Evolutionary conservation across 2,888 invertebrate genomes (phyloP).

Genomic region (Netelia melanura): DNA sequence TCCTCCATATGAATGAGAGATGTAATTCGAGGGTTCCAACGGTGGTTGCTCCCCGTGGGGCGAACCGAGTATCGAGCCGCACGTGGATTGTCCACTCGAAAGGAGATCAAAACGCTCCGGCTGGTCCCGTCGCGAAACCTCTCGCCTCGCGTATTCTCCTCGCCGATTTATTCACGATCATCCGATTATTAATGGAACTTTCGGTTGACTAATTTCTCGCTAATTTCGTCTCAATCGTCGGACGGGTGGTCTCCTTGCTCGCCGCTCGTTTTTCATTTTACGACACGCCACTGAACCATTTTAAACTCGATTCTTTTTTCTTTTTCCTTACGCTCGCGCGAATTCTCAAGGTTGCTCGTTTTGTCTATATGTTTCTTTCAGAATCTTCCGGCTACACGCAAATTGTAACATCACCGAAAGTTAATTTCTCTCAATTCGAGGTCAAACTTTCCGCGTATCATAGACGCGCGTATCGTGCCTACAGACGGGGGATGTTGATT

Average conservation of each 20-base stretch:
- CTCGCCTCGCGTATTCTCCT: background rate
- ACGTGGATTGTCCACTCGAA: background rate
- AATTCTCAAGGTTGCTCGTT: background rate
- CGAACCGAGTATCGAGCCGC: background rate
- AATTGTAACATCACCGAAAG: background rate
- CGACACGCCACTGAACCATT: background rate
- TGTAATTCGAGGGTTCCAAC: no score
- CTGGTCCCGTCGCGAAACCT: slow-evolving; percentile 2
- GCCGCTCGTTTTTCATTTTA: slow-evolving; percentile 44
- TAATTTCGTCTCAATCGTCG: slow-evolving; percentile 54
- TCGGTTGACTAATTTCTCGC: slow-evolving; percentile 51
- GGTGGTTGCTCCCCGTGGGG: background rate
- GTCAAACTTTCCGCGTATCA: background rate
- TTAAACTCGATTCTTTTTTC: background rate
- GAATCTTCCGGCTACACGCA: background rate
- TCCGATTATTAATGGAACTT: slow-evolving; percentile 56
- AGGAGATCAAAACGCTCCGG: slow-evolving; percentile 43
- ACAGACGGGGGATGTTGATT: slow-evolving; percentile 6
- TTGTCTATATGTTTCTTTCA: background rate
- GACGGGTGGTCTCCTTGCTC: slow-evolving; percentile 21
- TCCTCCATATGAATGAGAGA: no score
- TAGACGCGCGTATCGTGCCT: background rate
- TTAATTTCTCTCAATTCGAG: background rate
- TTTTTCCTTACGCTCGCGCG: background rate
- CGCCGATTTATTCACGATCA: slow-evolving; percentile 48